Evolutionary conservation across 1,140 invertebrate genomes (phyloP), one percentile per base, ranked within the genome.

Genomic region (Drosophila mauritiana): DNA sequence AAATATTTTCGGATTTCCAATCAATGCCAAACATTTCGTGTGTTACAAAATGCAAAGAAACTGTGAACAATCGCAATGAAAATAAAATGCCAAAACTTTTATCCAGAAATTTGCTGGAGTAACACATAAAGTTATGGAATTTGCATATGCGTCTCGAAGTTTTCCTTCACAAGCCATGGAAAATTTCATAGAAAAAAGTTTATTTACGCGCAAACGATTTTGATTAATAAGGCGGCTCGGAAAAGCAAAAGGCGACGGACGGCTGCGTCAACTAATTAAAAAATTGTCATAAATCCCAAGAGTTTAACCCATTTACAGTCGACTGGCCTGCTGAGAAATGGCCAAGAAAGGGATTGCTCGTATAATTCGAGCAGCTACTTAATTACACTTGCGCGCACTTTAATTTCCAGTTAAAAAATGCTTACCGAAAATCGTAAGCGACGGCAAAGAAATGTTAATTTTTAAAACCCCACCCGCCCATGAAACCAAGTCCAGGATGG

Each of bases 371-470:
- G 78, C 80, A 84, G 74, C 80, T 83, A 88, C 84, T 88, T 88
- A 88, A 88, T 88, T 89, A 88, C 83, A 89, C 84, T 88, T 89
- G 84, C 84, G 84, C 83, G 75, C 83, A 86, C 83, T 86, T 86
- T 86, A 86, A 86, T 86, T 86, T 86, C 72, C 56, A 79, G 79
- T 75, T 82, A 69, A 74, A 73, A 56, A 74, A 74, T 72, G 43
- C 43, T 57, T 27, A 73, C 53, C 51, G 36, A 65, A 67, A 64
- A 74, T 61, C 34, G 46, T 34, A 46, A 54, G 45, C 20, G 43
- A 58, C 20, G 43, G 27, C 56, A 64, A 65, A 79, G 70, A 88
- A 88, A 88, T 86, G 83, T 70, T 77, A 88, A 86, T 86, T 79
- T 75, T 49, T 45, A 22, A 2, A 22, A 3, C 15, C 15, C 43